phyloP scores from a whole-genome alignment of 1,140 invertebrate genomes.

The Lethrus apterus region DNA sequence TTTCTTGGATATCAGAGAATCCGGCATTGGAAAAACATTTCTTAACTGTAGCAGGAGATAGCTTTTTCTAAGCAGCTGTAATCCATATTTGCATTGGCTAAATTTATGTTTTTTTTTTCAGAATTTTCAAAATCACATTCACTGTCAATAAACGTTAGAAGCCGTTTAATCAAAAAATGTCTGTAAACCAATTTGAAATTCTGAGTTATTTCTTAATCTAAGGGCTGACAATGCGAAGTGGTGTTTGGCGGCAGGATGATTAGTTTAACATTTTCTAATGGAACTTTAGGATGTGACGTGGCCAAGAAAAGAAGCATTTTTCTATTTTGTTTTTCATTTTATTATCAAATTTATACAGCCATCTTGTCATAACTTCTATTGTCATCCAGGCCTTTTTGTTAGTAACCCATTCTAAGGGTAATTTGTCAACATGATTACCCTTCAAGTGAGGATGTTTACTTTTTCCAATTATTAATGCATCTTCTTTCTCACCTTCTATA shows the following conservation, averaged over 20 bases:
- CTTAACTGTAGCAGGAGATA: neutral
- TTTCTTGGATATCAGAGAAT: too few species aligned
- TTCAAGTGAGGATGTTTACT: constrained; percentile 1
- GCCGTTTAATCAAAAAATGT: constrained; percentile 4
- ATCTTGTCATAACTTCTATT: constrained; percentile 8
- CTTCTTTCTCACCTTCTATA: neutral
- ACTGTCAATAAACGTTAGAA: too few species aligned
- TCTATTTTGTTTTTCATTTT: constrained; percentile 14
- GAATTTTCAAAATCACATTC: too few species aligned
- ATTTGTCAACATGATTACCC: neutral
- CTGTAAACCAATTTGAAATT: constrained; percentile 33
- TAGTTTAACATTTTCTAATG: constrained; percentile 23
- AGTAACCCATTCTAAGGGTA: neutral
- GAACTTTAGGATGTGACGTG: constrained; percentile 26
- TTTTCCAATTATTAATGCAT: constrained; percentile 9
- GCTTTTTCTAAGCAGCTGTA: too few species aligned
- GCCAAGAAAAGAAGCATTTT: constrained; percentile 31
- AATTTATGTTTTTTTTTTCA: too few species aligned
- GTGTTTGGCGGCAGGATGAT: constrained; percentile 43
- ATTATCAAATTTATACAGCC: constrained; percentile 11
- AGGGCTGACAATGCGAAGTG: constrained; percentile 41
- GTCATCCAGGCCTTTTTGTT: constrained; percentile 10
- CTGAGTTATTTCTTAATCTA: constrained; percentile 44
- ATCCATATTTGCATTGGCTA: too few species aligned
- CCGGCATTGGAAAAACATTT: too few species aligned